Base-by-base conservation (phyloP, 2,797 vertebrate genomes). In the Sphaeramia orbicularis region DNA sequence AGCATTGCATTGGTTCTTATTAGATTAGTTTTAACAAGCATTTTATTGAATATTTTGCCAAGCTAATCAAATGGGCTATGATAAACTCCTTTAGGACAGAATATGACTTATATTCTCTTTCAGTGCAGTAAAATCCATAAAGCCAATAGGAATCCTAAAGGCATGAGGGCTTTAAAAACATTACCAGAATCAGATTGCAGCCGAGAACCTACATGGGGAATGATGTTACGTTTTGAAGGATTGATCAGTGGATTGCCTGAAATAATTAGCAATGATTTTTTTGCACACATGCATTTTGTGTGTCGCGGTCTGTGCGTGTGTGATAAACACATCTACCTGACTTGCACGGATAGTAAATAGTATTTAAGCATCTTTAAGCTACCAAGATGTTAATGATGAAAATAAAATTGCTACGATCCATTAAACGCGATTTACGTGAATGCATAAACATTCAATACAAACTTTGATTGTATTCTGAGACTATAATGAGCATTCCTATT, bases 221-320 rank as follows among this genome's bases (percentile, higher is more conserved):
- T 95, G 95, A 96, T 95, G 87, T 92, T 94, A 78, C 64, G 95
- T 97, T 97, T 95, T 93, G 93, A 95, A 92, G 92, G 95, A 98
- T 96, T 97, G 96, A 98, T 98, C 95, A 94, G 90, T 90, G 94
- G 94, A 93, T 95, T 91, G 93, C 94, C 93, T 96, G 94, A 97
- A 96, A 95, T 95, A 96, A 97, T 98, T 98, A 97, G 89, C 93
- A 98, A 96, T 93, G 93, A 97, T 96, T 97, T 97, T 24, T 24
- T 92, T 74, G 47, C 4, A 1, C 24, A 24, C 38, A 27, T 74
- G 57, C 38, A 58, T 76, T 64, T 30, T 81, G 54, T 79, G 57
- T 60, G 19, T 48, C 13, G 56, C 12, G 36, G 18, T 59, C 24
- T 65, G 70, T 76, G 66, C 74, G 67, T 76, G 70, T 74, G 53